Percentiles rank a stretch among this genome's conserved stretches.
phyloP scores from a whole-genome alignment of 23 tunicate genomes.

The Trididemnum clinides region DNA sequence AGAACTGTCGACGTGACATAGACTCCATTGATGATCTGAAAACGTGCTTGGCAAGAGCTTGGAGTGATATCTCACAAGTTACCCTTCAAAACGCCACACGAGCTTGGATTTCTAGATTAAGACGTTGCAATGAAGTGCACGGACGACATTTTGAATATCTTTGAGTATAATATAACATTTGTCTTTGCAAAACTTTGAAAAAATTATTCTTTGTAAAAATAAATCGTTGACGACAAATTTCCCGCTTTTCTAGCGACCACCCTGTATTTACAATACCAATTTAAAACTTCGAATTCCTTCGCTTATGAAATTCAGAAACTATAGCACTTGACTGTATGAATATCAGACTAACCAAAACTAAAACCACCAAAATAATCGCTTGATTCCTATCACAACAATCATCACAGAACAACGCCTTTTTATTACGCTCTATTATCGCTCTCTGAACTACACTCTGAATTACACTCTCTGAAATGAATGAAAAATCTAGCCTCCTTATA shows the following conservation, averaged over 20 bases:
- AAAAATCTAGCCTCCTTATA: no score
- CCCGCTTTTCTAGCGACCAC: constrained; percentile 40
- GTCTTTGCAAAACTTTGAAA: constrained; percentile 31
- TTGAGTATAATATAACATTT: constrained; percentile 18
- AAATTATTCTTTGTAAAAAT: constrained; percentile 36
- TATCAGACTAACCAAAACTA: no score
- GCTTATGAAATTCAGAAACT: no score
- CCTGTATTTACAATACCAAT: no score
- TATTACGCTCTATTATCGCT: no score
- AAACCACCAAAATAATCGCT: no score
- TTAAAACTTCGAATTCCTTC: no score
- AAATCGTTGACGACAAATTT: constrained; percentile 24
- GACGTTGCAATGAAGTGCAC: constrained; percentile 34
- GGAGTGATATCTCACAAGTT: constrained; percentile 17
- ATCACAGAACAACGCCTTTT: no score
- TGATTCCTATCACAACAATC: no score
- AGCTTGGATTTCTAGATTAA: constrained; percentile 41
- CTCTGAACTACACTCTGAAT: no score
- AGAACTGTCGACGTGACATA: constrained; percentile 35
- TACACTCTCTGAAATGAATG: no score
- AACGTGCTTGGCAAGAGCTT: constrained; percentile 35
- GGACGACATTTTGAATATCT: constrained; percentile 35
- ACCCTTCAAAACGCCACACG: constrained; percentile 34
- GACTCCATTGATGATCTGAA: constrained; percentile 31
- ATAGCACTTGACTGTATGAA: no score